Conservation (phyloP, 2,113 vertebrate species). For the Engystomops pustulosus region DNA sequence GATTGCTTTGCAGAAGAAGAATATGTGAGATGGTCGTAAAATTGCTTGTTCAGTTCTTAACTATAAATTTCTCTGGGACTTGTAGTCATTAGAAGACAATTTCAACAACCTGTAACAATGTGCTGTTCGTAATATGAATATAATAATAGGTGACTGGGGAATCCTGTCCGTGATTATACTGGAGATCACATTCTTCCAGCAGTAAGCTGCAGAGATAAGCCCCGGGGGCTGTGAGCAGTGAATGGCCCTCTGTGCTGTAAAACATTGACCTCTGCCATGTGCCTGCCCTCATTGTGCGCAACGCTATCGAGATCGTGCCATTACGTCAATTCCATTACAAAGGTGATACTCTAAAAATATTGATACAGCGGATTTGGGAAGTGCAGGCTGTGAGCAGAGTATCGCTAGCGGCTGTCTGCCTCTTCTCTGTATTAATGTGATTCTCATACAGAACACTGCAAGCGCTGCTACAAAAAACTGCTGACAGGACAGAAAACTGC, state of each 20-base stretch:
- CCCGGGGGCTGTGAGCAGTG: neutral
- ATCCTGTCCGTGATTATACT: neutral
- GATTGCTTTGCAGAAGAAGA: neutral
- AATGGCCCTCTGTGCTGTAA: neutral
- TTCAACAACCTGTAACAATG: neutral
- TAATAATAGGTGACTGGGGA: slow-evolving; percentile 12
- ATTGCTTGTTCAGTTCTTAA: neutral
- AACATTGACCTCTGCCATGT: neutral
- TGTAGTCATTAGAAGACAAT: slow-evolving; percentile 9
- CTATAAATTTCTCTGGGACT: neutral
- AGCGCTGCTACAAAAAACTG: neutral
- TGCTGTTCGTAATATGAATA: neutral
- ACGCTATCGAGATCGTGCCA: neutral
- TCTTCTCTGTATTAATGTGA: neutral
- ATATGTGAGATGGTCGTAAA: neutral
- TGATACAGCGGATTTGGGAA: neutral
- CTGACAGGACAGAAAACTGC: neutral
- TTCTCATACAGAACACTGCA: neutral
- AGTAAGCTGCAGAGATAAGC: neutral
- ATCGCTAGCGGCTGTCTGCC: neutral
- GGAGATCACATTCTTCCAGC: neutral
- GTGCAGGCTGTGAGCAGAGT: neutral
- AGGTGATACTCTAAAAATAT: neutral
- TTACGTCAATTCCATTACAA: neutral
- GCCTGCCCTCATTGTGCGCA: neutral